These are phyloP conservation scores for Drosophila algonquin DNA, from an alignment of 2,888 invertebrate species.

Conservation along the genomic window DNA sequence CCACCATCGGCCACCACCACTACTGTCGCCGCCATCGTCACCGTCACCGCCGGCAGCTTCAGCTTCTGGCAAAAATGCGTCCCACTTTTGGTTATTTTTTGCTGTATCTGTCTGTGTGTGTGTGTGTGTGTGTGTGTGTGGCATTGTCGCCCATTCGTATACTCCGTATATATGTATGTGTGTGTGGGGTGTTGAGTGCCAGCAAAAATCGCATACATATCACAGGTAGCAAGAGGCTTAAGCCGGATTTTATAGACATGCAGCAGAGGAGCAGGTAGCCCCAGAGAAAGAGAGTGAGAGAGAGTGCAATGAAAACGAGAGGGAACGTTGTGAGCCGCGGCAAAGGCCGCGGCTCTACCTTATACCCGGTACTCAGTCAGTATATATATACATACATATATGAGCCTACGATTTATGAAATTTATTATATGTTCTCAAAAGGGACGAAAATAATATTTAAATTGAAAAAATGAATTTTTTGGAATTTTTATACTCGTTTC, in stretches of 20 bases:
- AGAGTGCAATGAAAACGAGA: constrained; percentile 32
- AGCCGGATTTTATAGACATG: constrained; percentile 74
- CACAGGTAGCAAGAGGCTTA: constrained; percentile 71
- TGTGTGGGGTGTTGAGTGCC: constrained; percentile 53
- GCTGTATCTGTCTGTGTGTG: constrained; percentile 13
- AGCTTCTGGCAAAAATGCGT: constrained; percentile 60
- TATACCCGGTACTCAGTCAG: too few relatives aligned
- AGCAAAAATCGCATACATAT: constrained; percentile 70
- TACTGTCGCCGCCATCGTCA: too few relatives aligned
- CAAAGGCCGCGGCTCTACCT: too few relatives aligned
- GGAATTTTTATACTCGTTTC: too few relatives aligned
- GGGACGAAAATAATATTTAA: too few relatives aligned
- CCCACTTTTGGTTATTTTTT: constrained; percentile 49
- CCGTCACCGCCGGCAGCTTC: constrained; percentile 45
- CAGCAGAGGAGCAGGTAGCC: constrained; percentile 6
- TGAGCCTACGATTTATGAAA: too few relatives aligned
- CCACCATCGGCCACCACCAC: background rate
- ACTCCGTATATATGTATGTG: background rate
- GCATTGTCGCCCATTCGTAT: constrained; percentile 30
- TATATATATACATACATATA: too few relatives aligned
- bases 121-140: constrained; percentile 28
- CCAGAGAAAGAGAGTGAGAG: background rate
- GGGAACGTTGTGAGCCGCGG: too few relatives aligned
- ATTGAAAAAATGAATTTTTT: too few relatives aligned
- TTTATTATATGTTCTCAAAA: too few relatives aligned